Base-by-base conservation (phyloP, 2,888 invertebrate species). In the Leptinotarsa juncta region DNA sequence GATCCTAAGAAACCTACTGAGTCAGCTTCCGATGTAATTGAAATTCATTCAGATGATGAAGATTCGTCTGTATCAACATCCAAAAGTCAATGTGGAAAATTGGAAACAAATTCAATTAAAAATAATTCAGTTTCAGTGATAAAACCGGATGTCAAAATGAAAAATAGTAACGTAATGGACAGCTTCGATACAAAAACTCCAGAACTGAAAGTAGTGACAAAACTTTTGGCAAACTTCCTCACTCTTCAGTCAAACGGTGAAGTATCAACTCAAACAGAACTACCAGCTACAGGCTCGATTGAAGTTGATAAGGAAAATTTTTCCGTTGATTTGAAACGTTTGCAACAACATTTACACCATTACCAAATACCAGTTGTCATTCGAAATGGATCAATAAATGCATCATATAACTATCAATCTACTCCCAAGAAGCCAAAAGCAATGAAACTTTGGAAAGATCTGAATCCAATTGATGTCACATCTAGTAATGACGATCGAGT, bases 281-380 rank as follows among this genome's bases (percentile, higher is more conserved):
- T 69, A 14, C 62, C 62, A 32, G 5, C 23, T 10, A 60, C n/a
- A 3, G 60, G 60, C 0, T 55, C 68, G n/a, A 69, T 69, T 18
- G n/a, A n/a, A 20, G 18, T 55, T 2, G 3, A 32, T 7, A n/a
- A 42, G n/a, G 62, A 42, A 74, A 76, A 60, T 50, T 60, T 10
- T 66, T 65, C 12, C 67, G 73, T 49, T n/a, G 73, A 77, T 65
- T 73, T 83, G 42, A 78, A 78, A 53, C 76, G 79, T 70, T 72
- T 82, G 5, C 78, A 79, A 23, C 65, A 74, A 23, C 76, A 77
- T 20, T 67, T 83, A 50, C 48, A 71, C 32, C 53, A 66, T 1
- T 80, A 76, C 62, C 79, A 81, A 75, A 76, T 83, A 18, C 82
- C 82, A 4, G 69, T 82, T 23, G 67, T 66, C 14, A 75, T 82